Conservation (phyloP, 2,888 invertebrate genomes). For the Tinea semifulvella region DNA sequence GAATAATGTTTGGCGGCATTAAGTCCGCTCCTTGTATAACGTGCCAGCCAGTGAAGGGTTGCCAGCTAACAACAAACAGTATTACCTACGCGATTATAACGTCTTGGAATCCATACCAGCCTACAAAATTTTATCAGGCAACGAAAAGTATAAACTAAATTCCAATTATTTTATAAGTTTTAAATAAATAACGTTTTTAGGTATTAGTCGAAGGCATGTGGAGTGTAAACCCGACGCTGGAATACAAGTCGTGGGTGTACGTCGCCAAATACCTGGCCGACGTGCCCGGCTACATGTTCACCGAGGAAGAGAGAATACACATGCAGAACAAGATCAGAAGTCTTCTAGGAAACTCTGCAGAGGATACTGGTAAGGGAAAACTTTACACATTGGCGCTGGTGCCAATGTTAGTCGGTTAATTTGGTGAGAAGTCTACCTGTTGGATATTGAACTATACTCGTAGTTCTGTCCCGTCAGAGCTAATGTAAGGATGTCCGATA, state of each 20-base stretch:
- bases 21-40: too few relatives aligned
- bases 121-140: conserved; percentile 43
- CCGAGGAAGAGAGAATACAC: conserved; percentile 34
- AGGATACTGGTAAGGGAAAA: conserved; percentile 40
- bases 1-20: too few relatives aligned
- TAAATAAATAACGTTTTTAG: too few relatives aligned
- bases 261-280: conserved; percentile 64
- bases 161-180: conserved; percentile 25
- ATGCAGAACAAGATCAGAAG: conserved; percentile 32
- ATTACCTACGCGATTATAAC: conserved; percentile 49
- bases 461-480: too few relatives aligned
- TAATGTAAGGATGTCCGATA: too few relatives aligned
- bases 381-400: too few relatives aligned
- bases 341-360: conserved; percentile 34
- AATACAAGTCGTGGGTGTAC: conserved; percentile 56
- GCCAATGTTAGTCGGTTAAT: too few relatives aligned
- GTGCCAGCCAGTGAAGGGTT: conserved; percentile 36
- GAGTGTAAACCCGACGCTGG: conserved; percentile 72
- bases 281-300: conserved; percentile 65
- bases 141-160: conserved; percentile 35
- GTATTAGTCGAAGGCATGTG: conserved; percentile 75
- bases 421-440: too few relatives aligned
- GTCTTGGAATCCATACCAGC: conserved; percentile 43
- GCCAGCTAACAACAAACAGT: conserved; percentile 29
- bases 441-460: too few relatives aligned